phyloP scores from a whole-genome alignment of 2,797 vertebrate genomes.

The Aulostomus chinensis region DNA sequence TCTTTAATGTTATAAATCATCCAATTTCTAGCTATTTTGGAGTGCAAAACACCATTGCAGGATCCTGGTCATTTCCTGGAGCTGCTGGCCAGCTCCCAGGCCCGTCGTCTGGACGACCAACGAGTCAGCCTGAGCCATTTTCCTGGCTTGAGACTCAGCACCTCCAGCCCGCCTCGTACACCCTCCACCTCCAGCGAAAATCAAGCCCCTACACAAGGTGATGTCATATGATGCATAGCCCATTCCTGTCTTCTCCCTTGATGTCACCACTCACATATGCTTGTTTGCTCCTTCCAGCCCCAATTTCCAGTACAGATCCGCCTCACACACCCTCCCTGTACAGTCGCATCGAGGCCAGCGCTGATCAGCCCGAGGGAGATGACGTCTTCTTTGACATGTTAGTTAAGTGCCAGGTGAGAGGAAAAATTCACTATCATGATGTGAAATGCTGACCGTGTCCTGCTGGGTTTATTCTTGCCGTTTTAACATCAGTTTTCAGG shows the following conservation, averaged over 20 bases:
- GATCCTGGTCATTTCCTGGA: constrained; percentile 94
- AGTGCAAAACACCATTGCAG: constrained; percentile 70
- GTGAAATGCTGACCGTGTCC: too few relatives aligned
- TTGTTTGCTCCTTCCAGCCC: constrained; percentile 31
- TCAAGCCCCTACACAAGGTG: constrained; percentile 52
- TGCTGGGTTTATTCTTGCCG: too few relatives aligned
- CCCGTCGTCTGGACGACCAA: constrained; percentile 92
- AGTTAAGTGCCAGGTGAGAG: constrained; percentile 90
- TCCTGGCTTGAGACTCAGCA: constrained; percentile 87
- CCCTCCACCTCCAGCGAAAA: constrained; percentile 76
- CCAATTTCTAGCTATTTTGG: constrained; percentile 76
- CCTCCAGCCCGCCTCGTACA: constrained; percentile 66
- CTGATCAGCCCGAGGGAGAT: constrained; percentile 80
- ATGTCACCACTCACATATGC: not conserved
- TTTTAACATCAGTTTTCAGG: too few relatives aligned
- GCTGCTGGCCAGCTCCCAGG: constrained; percentile 91
- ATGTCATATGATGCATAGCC: not conserved
- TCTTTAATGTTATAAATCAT: not conserved
- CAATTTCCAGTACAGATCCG: constrained; percentile 54
- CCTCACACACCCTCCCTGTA: constrained; percentile 74
- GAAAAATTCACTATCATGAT: not conserved
- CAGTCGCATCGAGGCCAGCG: constrained; percentile 76
- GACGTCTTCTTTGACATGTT: constrained; percentile 96
- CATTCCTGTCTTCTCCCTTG: not conserved
- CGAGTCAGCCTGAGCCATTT: constrained; percentile 85